phyloP scores from a whole-genome alignment of 2,888 invertebrate genomes.

The Eupithecia tripunctaria region DNA sequence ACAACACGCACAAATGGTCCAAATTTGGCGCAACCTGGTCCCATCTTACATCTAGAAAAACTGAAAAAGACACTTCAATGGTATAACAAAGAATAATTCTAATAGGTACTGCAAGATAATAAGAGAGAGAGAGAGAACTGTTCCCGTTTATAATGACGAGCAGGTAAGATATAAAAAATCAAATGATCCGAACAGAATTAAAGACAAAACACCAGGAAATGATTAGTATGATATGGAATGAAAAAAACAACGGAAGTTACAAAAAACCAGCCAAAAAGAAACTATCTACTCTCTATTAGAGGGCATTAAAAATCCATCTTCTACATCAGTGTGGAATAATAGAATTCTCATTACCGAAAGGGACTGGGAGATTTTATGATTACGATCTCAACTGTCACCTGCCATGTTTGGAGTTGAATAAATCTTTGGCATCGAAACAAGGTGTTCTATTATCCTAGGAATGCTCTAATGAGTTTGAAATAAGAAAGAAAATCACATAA shows the following conservation, averaged over 20 bases:
- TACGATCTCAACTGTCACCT: constrained; percentile 39
- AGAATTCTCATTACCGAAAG: constrained; percentile 59
- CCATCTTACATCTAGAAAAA: not conserved
- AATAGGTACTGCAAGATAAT: not conserved
- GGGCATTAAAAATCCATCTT: constrained; percentile 75
- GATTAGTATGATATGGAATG: constrained; percentile 14
- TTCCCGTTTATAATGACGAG: not conserved
- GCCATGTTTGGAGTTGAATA: constrained; percentile 31
- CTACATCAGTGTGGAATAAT: constrained; percentile 31
- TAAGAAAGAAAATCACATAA: not conserved
- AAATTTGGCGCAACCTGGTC: not conserved
- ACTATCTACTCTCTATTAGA: constrained; percentile 43
- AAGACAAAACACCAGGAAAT: constrained; percentile 19
- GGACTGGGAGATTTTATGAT: constrained; percentile 42
- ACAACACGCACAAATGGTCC: no score
- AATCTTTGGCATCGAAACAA: constrained; percentile 9
- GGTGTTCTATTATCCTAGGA: not conserved
- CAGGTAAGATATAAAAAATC: not conserved
- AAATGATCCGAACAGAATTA: constrained; percentile 1
- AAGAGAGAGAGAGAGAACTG: not conserved
- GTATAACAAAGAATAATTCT: not conserved
- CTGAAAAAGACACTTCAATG: not conserved
- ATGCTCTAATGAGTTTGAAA: not conserved
- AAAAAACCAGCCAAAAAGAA: constrained; percentile 44
- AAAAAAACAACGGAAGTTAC: constrained; percentile 34